Percentiles rank a stretch among this genome's conserved stretches.
Conservation (phyloP, 2,797 vertebrate species). For the Melanotaenia maccullochi region DNA sequence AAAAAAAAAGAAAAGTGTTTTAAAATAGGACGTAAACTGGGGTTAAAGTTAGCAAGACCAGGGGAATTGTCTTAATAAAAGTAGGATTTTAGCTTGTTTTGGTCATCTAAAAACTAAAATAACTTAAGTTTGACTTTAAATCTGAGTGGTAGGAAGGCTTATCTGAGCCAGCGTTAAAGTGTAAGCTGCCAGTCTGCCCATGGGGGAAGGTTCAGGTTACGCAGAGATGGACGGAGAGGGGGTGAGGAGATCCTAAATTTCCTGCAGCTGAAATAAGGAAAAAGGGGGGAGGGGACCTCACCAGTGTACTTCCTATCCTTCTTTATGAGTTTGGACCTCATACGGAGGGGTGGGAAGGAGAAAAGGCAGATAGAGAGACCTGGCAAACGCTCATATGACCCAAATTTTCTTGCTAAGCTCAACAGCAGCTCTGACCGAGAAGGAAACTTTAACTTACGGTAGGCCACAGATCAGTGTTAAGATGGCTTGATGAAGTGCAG, state of each 20-base stretch:
- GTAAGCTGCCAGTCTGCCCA: not conserved
- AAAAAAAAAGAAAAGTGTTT: not conserved
- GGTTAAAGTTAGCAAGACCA: not conserved
- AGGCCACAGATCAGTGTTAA: conserved; percentile 16
- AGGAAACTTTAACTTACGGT: conserved; percentile 48
- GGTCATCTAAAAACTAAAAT: not conserved
- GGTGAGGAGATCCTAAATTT: conserved; percentile 43
- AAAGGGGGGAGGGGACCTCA: conserved; percentile 23
- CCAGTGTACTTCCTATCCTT: not conserved
- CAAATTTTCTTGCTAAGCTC: conserved; percentile 56
- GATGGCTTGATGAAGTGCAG: not conserved
- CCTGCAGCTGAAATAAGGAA: conserved; percentile 49
- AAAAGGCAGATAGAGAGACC: conserved; percentile 10
- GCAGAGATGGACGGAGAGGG: conserved; percentile 45
- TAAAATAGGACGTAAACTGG: not conserved
- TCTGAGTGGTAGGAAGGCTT: conserved; percentile 50
- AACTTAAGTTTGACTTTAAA: conserved; percentile 14
- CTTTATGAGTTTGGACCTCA: conserved; percentile 36
- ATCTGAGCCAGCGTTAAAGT: conserved; percentile 52
- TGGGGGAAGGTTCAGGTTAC: conserved; percentile 65
- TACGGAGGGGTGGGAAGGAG: conserved; percentile 43
- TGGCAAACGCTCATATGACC: conserved; percentile 64
- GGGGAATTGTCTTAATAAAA: not conserved
- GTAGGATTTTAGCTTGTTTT: not conserved
- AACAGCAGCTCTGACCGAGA: conserved; percentile 17